Base-by-base conservation (phyloP, 2,888 invertebrate species). In the Lacanobia wlatinum region DNA sequence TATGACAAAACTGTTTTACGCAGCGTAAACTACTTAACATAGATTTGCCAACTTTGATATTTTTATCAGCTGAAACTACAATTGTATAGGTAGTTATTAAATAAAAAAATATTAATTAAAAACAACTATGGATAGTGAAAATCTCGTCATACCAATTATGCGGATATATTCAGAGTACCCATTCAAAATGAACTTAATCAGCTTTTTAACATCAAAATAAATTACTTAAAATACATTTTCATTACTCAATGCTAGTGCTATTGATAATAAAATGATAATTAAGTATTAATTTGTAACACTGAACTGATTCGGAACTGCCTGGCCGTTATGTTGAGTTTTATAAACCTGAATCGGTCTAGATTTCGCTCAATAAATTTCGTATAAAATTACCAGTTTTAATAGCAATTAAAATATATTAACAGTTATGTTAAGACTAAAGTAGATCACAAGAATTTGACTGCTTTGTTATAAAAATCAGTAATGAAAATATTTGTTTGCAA, bases 201-300 rank as follows among this genome's bases (percentile, higher is more conserved):
- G n/a, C n/a, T 80, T 67, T 46, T 67, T 61, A 72, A 8, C 10
- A 21, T 0, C 12, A n/a, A 70, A 73, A 76, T 84, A 70, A 73
- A 85, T 71, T 77, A 72, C 48, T 67, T 56, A 0, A 60, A 71
- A 71, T 59, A 79, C 83, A 87, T 84, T 88, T 89, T 86, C 50
- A 38, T 56, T 74, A 80, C 72, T 87, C 89, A 88, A 90, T 90
- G 80, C 70, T 91, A 70, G 70, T 71, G 71, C 40, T 85, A 90
- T 90, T 88, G 88, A 73, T 64, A 74, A 73, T 85, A 79, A 86
- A 90, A 90, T 90, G 82, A 71, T 74, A 56, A 66, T 63, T 23
- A 77, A 63, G 74, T 81, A 76, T 80, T 73, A 78, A 79, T 70
- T 83, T 65, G 70, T 74, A 65, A 61, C 65, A 78, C 58, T 82